Percentiles rank a stretch among this genome's conserved stretches.
These are phyloP conservation scores for Harpalus rubripes DNA, from an alignment of 2,888 invertebrate genomes.

Conservation along the genomic window DNA sequence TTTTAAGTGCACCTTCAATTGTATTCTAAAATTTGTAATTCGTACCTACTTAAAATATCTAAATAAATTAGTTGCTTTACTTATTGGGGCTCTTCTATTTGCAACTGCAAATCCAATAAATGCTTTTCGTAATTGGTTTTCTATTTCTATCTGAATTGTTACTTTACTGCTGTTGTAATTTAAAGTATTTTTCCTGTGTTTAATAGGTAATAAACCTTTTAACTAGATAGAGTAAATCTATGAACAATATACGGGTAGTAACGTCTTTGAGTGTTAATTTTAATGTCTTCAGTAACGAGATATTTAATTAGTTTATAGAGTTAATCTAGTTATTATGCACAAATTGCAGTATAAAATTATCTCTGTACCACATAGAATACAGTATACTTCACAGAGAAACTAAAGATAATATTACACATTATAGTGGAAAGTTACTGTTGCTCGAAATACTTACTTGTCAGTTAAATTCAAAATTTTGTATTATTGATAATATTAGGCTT, in stretches of 20 bases:
- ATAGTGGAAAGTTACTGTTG: too few relatives aligned
- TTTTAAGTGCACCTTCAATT: too few relatives aligned
- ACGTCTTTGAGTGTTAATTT: slow-evolving; percentile 8
- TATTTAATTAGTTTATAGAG: slow-evolving; percentile 12
- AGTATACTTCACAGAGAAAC: too few relatives aligned
- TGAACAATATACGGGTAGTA: slow-evolving; percentile 1
- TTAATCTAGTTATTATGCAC: neutral
- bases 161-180: slow-evolving; percentile 15
- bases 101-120: neutral
- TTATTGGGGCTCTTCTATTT: neutral
- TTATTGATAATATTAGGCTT: too few relatives aligned
- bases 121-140: neutral
- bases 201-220: slow-evolving; percentile 12
- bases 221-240: neutral
- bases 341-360: slow-evolving; percentile 23
- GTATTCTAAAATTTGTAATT: too few relatives aligned
- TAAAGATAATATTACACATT: too few relatives aligned
- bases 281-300: slow-evolving; percentile 25
- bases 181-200: slow-evolving; percentile 5
- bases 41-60: too few relatives aligned
- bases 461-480: too few relatives aligned
- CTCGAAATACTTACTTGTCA: too few relatives aligned
- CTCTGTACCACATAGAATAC: neutral
- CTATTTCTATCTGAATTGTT: neutral
- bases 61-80: neutral